Evolutionary conservation across 2,113 vertebrate genomes (phyloP).

Genomic region (Colinus virginianus): DNA sequence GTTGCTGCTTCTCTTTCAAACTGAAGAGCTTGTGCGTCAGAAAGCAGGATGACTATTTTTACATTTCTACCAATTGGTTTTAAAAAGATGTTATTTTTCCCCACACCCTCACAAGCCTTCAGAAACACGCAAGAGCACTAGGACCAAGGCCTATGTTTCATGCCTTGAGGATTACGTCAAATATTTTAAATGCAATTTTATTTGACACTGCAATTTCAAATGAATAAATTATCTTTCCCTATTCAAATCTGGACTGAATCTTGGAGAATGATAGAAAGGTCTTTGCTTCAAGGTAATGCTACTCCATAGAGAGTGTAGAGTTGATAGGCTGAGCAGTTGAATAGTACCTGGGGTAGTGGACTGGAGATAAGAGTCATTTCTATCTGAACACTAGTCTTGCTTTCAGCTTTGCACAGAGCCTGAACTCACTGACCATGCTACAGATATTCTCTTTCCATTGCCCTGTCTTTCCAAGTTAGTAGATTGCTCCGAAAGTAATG

Average conservation of each 20-base stretch:
- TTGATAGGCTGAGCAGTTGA: background rate
- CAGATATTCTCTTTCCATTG: background rate
- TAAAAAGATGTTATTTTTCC: background rate
- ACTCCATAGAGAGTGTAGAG: rapidly evolving
- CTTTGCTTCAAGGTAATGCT: background rate
- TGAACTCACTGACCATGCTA: background rate
- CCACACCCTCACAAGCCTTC: background rate
- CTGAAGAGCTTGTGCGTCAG: background rate
- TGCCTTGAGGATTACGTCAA: background rate
- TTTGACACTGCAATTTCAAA: constrained; percentile 7
- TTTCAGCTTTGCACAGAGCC: background rate
- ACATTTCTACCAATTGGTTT: background rate
- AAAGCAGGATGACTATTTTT: background rate
- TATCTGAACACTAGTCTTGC: background rate
- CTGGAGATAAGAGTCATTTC: background rate
- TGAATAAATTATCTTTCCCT: constrained; percentile 24
- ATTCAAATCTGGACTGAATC: background rate
- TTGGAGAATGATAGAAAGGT: background rate
- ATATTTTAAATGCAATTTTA: constrained; percentile 28
- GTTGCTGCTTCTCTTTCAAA: background rate
- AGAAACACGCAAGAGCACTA: background rate
- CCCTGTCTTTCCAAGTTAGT: background rate
- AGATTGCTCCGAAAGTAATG: too few species aligned
- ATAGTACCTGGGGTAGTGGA: background rate
- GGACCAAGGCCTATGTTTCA: background rate